A percentile compares a stretch with the other conserved stretches of the same genome.
Conservation (phyloP, 2,113 vertebrate genomes). For the Spea multiplicata region DNA sequence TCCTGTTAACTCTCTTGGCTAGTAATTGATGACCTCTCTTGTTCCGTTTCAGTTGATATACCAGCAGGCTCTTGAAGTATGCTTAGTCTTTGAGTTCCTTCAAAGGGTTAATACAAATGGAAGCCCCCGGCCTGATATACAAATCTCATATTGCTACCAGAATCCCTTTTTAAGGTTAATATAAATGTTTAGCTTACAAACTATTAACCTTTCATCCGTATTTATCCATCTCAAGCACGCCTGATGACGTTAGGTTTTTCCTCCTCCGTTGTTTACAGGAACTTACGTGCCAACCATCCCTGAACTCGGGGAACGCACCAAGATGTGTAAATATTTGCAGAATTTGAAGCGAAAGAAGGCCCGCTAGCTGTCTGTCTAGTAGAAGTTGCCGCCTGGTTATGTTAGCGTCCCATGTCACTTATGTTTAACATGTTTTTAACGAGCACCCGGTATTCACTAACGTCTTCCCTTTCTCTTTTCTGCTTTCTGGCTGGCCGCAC, state of each 20-base stretch:
- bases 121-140: too few species aligned
- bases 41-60: too few species aligned
- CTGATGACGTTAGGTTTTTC: constrained; percentile 7
- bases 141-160: too few species aligned
- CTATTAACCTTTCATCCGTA: constrained; percentile 47
- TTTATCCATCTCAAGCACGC: constrained; percentile 23
- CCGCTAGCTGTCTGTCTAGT: constrained; percentile 27
- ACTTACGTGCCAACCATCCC: background rate
- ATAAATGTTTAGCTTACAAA: constrained; percentile 53
- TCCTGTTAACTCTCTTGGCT: too few species aligned
- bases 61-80: too few species aligned
- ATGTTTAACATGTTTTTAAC: constrained; percentile 48
- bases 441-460: constrained; percentile 57
- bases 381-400: constrained; percentile 53
- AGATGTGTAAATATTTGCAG: constrained; percentile 55
- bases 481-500: constrained; percentile 67
- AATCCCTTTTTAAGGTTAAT: background rate
- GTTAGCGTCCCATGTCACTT: constrained; percentile 55
- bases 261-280: constrained; percentile 30
- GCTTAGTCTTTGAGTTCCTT: too few species aligned
- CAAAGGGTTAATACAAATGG: too few species aligned
- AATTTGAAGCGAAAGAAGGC: constrained; percentile 49
- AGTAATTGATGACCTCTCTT: too few species aligned
- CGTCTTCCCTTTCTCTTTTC: constrained; percentile 55
- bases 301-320: constrained; percentile 22